These are phyloP conservation scores for Tortrix viridana DNA, from an alignment of 2,888 invertebrate genomes.

Conservation along the genomic window DNA sequence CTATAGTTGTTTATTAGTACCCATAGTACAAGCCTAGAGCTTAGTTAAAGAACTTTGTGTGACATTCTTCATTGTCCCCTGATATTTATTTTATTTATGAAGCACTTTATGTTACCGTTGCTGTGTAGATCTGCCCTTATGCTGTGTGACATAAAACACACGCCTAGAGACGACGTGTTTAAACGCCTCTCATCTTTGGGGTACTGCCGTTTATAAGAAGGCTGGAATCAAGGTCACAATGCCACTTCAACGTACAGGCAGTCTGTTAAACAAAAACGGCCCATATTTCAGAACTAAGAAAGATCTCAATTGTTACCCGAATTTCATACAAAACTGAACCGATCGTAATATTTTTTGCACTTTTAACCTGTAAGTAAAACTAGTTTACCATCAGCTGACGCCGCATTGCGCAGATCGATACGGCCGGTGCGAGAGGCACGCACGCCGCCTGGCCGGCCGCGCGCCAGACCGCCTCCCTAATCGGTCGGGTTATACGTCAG, in stretches of 20 bases:
- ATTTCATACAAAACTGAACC: too few species aligned
- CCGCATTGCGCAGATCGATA: constrained; percentile 57
- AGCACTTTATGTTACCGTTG: not conserved
- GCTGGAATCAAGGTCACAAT: not conserved
- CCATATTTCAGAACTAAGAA: too few species aligned
- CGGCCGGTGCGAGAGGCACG: constrained; percentile 60
- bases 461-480: constrained; percentile 47
- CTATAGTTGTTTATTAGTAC: too few species aligned
- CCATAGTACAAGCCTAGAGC: too few species aligned
- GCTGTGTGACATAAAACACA: not conserved
- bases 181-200: not conserved
- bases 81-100: too few species aligned
- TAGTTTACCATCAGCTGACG: constrained; percentile 51
- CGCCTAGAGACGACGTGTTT: not conserved
- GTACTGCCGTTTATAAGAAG: not conserved
- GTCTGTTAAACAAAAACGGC: not conserved
- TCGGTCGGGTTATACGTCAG: constrained; percentile 49
- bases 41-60: too few species aligned
- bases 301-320: too few species aligned
- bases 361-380: constrained; percentile 1
- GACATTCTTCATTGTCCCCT: too few species aligned
- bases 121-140: not conserved
- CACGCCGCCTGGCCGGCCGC: constrained; percentile 48
- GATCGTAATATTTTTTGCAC: too few species aligned
- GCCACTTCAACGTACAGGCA: not conserved